Percentiles rank a stretch among this genome's conserved stretches.
Conservation (phyloP, 2,888 invertebrate genomes). For the Muscina levida region DNA sequence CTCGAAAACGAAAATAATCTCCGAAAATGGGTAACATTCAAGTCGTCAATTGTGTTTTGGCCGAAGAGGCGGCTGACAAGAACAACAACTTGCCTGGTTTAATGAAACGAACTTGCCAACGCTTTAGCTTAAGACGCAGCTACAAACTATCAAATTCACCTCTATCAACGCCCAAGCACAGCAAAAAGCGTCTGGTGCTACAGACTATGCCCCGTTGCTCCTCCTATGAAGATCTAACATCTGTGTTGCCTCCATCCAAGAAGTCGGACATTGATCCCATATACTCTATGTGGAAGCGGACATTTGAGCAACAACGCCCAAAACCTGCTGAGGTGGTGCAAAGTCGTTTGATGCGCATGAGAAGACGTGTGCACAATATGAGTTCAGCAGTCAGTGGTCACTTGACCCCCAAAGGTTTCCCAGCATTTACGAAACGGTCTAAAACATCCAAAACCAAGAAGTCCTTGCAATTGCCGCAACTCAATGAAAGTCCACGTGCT, state of each 20-base stretch:
- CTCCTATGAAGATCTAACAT: slow-evolving; percentile 24
- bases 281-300: slow-evolving; percentile 36
- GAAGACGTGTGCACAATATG: slow-evolving; percentile 44
- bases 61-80: background rate
- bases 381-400: slow-evolving; percentile 43
- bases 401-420: slow-evolving; percentile 43
- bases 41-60: slow-evolving; percentile 21
- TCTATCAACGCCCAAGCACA: background rate
- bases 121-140: slow-evolving; percentile 27
- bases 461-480: background rate
- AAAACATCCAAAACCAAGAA: background rate
- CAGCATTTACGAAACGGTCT: background rate
- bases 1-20: background rate
- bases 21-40: slow-evolving; percentile 42
- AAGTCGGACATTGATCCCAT: slow-evolving; percentile 36
- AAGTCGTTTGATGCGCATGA: slow-evolving; percentile 28
- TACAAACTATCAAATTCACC: slow-evolving; percentile 12
- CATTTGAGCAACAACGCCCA: slow-evolving; percentile 22
- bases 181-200: background rate
- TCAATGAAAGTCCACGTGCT: background rate
- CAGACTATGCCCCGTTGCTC: slow-evolving; percentile 43
- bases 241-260: slow-evolving; percentile 5
- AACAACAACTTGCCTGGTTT: slow-evolving; percentile 15
- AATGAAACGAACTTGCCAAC: slow-evolving; percentile 40
- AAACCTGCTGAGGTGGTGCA: slow-evolving; percentile 11